Evolutionary conservation across 23 tunicate species (phyloP), one percentile per base, ranked within the genome.

Genomic region (Pegea sp.): DNA sequence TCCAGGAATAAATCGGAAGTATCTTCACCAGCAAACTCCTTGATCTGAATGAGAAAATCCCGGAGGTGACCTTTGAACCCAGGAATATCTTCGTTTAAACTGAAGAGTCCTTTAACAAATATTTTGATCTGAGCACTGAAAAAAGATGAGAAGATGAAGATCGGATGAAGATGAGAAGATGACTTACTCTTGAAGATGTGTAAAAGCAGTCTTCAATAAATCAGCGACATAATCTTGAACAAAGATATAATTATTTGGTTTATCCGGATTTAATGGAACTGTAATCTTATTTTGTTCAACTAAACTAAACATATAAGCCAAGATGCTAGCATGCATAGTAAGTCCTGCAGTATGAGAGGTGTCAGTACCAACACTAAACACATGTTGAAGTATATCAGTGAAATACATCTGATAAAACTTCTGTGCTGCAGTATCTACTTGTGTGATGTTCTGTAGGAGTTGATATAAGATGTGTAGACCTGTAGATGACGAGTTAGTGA

Each of bases 21-120:
- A 66, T 91, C 93, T 34, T 91, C 96, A 8, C 99, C 99, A 20
- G 93, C 78, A 56, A 91, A 91, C 31, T 91, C 99, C 98, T 81
- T 73, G 31, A 91, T 91, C 68, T 91, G 99, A 52, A 91, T 72
- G 24, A 91, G 70, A 78, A 91, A 91, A 56, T 91, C 99, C 19
- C 99, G 67, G 1, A 91, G 75, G 68, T 91, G 99, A 53, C 73
- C 93, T 63, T 81, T 81, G 62, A 91, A 91, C 63, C 59, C 66
- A 24, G 86, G 69, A 44, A 91, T 78, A 61, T 91, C 99, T 54
- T 78, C 86, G 34, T 91, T 72, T 6, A 91, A 52, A 55, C 93
- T 81, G 78, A 91, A 91, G 31, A 91, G 55, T 28, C 99, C 99
- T 67, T 86, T 66, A 22, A 91, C 99, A 34, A 91, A 91, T n/a